Base-by-base conservation (phyloP, 2,888 invertebrate genomes). In the Trichogramma evanescens region DNA sequence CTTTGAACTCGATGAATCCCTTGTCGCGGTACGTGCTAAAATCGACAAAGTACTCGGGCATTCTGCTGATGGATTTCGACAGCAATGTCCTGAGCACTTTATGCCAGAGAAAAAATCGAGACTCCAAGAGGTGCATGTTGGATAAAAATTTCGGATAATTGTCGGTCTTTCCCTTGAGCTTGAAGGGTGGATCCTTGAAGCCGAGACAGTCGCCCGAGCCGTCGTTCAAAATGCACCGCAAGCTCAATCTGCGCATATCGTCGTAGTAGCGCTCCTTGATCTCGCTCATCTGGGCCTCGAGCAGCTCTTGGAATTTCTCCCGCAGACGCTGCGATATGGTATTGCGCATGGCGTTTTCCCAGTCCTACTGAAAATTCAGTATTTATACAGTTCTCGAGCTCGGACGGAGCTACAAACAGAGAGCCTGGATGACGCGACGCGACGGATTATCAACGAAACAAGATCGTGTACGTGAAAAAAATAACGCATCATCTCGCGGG, bases 21-120 rank as follows among this genome's bases (percentile, higher is more conserved):
- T 71, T 70, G 2, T 69, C 69, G 69, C 81, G 79, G 66, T 82
- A 84, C 62, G 77, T 79, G 6, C 72, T 66, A 64, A 86, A 80
- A 69, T 82, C 76, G 56, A 85, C 81, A n/a, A 87, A 79, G 62
- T 73, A 75, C 4, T 78, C 68, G 0, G 86, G 86, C 66, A 87
- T 79, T 4, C 75, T 75, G 59, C 72, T 76, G 52, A 81, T 79
- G 0, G 85, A 80, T 49, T 81, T 82, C 62, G 80, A 77, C 6
- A 85, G 71, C n/a, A 87, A 79, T 63, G 81, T 82, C 61, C 85
- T 81, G 62, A 89, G 82, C 52, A 89, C 82, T 7, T 84, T 83
- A 70, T 86, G 85, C 9, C 85, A 78, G 6, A 88, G 78, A 55
- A 86, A 80, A 45, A 88, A 82, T 49, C 81, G 82, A 44, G 79